Evolutionary conservation across 2,113 vertebrate genomes (phyloP).

Genomic region (Muntiacus muntjak): DNA sequence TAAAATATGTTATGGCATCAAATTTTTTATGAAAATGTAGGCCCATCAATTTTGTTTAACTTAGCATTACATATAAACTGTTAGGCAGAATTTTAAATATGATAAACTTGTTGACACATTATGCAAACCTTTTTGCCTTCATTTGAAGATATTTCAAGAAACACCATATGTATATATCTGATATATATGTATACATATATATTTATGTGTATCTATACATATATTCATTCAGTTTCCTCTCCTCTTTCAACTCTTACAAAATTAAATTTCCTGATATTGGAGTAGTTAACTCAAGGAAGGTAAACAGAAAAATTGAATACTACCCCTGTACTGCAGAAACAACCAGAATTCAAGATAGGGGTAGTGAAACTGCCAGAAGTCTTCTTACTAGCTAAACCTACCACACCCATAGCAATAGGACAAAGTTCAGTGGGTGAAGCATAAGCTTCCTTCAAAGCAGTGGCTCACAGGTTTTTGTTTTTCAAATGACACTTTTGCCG

Average conservation of each 20-base stretch:
- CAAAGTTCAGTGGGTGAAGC: constrained; percentile 43
- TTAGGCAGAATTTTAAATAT: neutral
- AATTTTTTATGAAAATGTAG: constrained; percentile 1
- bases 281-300: neutral
- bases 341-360: constrained; percentile 6
- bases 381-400: constrained; percentile 33
- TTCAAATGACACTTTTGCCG: neutral
- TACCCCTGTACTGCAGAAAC: neutral
- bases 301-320: neutral
- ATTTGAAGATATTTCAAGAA: neutral
- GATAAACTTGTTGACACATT: neutral
- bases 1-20: constrained; percentile 4
- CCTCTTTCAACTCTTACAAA: neutral
- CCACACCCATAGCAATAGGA: constrained; percentile 30
- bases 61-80: neutral
- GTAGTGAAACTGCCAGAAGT: neutral
- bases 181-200: neutral
- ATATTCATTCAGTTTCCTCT: neutral
- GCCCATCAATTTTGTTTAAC: neutral
- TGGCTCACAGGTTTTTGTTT: neutral
- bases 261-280: neutral
- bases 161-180: neutral
- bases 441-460: neutral
- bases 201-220: neutral
- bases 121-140: neutral